These are phyloP conservation scores for Empidonax traillii DNA, from an alignment of 2,113 vertebrate genomes.

Conservation along the genomic window DNA sequence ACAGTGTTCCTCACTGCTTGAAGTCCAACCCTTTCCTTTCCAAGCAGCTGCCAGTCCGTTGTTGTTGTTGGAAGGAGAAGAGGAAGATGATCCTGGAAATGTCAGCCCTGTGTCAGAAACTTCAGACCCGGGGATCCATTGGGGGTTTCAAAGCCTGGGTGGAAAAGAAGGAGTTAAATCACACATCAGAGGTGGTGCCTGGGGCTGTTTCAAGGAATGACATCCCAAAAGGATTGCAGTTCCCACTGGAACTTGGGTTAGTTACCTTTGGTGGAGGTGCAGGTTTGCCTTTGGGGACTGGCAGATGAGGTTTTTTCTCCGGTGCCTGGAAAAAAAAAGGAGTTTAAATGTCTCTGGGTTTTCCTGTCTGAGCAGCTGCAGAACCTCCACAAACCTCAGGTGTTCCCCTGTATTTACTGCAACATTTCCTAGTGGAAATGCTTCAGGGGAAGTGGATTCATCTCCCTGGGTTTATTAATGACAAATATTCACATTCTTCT, in stretches of 20 bases:
- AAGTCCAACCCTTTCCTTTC: background rate
- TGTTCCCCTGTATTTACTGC: background rate
- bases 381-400: background rate
- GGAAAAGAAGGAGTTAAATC: background rate
- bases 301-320: background rate
- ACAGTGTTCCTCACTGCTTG: background rate
- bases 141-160: slow-evolving; percentile 44
- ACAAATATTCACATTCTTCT: background rate
- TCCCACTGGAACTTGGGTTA: background rate
- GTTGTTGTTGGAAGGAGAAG: background rate
- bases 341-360: background rate
- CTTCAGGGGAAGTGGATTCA: background rate
- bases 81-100: background rate
- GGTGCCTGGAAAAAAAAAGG: background rate
- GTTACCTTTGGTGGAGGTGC: slow-evolving; percentile 47
- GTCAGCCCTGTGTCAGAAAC: background rate
- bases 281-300: background rate
- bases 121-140: slow-evolving; percentile 35
- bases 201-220: background rate
- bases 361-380: background rate
- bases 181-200: too few relatives aligned
- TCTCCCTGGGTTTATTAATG: background rate
- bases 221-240: accelerated
- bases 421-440: background rate
- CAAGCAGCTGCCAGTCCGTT: background rate